phyloP scores from a whole-genome alignment of 2,888 invertebrate genomes.

The Conchocele bisecta region DNA sequence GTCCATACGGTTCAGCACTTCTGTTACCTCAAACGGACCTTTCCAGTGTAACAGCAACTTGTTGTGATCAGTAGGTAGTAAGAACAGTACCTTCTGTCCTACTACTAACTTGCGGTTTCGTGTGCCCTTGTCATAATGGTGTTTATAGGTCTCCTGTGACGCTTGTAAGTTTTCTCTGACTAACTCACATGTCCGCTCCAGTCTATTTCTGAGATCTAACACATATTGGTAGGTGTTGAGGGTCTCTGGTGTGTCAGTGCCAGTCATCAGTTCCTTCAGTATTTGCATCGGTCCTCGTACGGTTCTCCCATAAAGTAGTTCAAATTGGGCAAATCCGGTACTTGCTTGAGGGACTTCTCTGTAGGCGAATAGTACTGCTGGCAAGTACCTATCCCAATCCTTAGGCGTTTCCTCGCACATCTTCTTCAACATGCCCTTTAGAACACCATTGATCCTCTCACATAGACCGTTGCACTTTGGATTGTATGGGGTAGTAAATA shows the following conservation, averaged over 20 bases:
- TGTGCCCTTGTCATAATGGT: slow-evolving; percentile 23
- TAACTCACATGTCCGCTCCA: slow-evolving; percentile 33
- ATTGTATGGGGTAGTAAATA: slow-evolving; percentile 49
- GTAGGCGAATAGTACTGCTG: slow-evolving; percentile 54
- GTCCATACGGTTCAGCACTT: slow-evolving; percentile 15
- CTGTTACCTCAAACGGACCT: slow-evolving; percentile 20
- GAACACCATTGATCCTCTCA: slow-evolving; percentile 53
- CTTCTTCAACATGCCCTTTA: slow-evolving; percentile 56
- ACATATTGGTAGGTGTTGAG: slow-evolving; percentile 13
- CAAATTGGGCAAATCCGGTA: slow-evolving; percentile 49
- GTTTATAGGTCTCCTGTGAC: slow-evolving; percentile 10
- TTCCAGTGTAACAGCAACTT: slow-evolving; percentile 21
- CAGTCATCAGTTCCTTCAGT: slow-evolving; percentile 7
- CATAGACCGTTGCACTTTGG: slow-evolving; percentile 46
- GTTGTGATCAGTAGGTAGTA: slow-evolving; percentile 26
- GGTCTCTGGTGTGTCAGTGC: background rate
- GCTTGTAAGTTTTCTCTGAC: slow-evolving; percentile 13
- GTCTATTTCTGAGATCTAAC: slow-evolving; percentile 2
- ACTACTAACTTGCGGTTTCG: background rate
- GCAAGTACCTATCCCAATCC: slow-evolving; percentile 58
- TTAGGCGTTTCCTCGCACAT: slow-evolving; percentile 42
- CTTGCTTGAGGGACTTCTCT: slow-evolving; percentile 53
- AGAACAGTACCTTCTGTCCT: slow-evolving; percentile 20
- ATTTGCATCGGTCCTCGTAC: slow-evolving; percentile 8
- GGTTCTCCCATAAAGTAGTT: slow-evolving; percentile 11